Evolutionary conservation across 2,797 vertebrate genomes (phyloP).

Genomic region (Neosilurus mollespiculum): DNA sequence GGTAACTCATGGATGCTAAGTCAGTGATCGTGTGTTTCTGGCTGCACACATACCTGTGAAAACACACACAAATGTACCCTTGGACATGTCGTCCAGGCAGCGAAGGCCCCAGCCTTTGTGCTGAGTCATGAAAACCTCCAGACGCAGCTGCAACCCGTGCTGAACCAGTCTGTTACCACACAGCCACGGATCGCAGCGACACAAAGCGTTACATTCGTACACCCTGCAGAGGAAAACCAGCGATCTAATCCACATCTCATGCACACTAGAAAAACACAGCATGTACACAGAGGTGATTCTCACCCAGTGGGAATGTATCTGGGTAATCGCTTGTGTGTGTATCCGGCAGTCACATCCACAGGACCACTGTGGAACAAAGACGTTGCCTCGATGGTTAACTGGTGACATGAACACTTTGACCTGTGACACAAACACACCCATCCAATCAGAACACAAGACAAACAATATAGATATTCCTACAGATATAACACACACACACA

Average conservation of each 20-base stretch:
- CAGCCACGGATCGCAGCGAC: constrained; percentile 79
- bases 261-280: neutral
- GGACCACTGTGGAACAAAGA: constrained; percentile 77
- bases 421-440: constrained; percentile 59
- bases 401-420: constrained; percentile 81
- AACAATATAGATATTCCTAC: neutral
- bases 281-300: constrained; percentile 47
- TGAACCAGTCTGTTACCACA: constrained; percentile 85
- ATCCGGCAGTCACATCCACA: constrained; percentile 77
- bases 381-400: constrained; percentile 79
- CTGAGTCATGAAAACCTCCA: constrained; percentile 86
- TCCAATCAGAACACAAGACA: neutral
- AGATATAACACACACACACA: neutral
- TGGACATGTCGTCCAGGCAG: constrained; percentile 82
- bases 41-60: constrained; percentile 74
- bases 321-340: constrained; percentile 81
- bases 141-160: constrained; percentile 81
- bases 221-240: constrained; percentile 64
- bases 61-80: constrained; percentile 85
- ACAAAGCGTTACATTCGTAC: constrained; percentile 85
- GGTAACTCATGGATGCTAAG: neutral
- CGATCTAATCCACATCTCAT: neutral
- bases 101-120: constrained; percentile 88
- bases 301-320: constrained; percentile 83
- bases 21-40: neutral